Conservation (phyloP, 1,140 invertebrate genomes). For the Anadara kagoshimensis region DNA sequence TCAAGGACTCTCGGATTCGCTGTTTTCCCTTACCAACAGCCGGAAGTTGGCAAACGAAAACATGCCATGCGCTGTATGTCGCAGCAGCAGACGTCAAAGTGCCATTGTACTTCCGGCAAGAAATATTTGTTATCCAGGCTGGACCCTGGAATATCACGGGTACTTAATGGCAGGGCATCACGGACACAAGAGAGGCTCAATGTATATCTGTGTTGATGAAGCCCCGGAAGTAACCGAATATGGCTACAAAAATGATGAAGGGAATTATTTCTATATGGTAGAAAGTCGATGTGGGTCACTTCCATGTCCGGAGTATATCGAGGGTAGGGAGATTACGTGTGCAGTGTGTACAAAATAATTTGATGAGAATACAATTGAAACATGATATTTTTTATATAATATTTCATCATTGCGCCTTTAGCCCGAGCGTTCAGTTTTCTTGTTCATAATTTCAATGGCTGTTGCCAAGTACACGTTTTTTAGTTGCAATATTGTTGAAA, state of each 20-base stretch:
- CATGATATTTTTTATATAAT: no score
- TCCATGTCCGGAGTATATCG: conserved; percentile 37
- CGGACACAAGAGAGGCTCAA: neutral
- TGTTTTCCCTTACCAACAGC: neutral
- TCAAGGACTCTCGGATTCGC: neutral
- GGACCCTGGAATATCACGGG: no score
- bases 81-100: neutral
- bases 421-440: no score
- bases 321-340: neutral
- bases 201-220: conserved; percentile 53
- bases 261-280: conserved; percentile 41
- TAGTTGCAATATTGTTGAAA: no score
- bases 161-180: conserved; percentile 37
- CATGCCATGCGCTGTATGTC: conserved; percentile 39
- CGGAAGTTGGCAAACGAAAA: no score
- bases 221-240: conserved; percentile 22
- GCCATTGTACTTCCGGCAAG: conserved; percentile 50
- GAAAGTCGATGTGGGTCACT: conserved; percentile 30
- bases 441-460: no score
- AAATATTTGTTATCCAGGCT: conserved; percentile 43
- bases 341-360: conserved; percentile 51
- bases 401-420: no score
- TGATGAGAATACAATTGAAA: no score
- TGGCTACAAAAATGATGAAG: conserved; percentile 32
- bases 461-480: no score